A percentile compares a stretch with the other conserved stretches of the same genome.
Conservation (phyloP, 1,140 invertebrate genomes). For the Drosophila melanogaster region Release_6_plus_ISO1_MT NT_033779.5:459501-460000, state of each 20-base stretch:
- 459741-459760: conserved; percentile 51
- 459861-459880: neutral
- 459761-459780: conserved; percentile 35
- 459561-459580: conserved; percentile 5
- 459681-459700: conserved; percentile 43
- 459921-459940: conserved; percentile 7
- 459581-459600: neutral
- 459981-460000: conserved; percentile 52
- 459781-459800: conserved; percentile 72
- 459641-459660: conserved; percentile 7
- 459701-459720: conserved; percentile 59
- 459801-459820: conserved; percentile 61
- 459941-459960: conserved; percentile 45
- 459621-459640: neutral
- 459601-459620: conserved; percentile 7
- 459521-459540: conserved; percentile 10
- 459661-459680: conserved; percentile 7
- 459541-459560: conserved; percentile 7
- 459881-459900: conserved; percentile 39
- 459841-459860: neutral
- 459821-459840: neutral
- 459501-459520: conserved; percentile 8
- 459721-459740: conserved; percentile 57
- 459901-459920: neutral
- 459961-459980: conserved; percentile 61